phyloP scores from a whole-genome alignment of 2,888 invertebrate genomes.

The Zygothrica quintamaculata region DNA sequence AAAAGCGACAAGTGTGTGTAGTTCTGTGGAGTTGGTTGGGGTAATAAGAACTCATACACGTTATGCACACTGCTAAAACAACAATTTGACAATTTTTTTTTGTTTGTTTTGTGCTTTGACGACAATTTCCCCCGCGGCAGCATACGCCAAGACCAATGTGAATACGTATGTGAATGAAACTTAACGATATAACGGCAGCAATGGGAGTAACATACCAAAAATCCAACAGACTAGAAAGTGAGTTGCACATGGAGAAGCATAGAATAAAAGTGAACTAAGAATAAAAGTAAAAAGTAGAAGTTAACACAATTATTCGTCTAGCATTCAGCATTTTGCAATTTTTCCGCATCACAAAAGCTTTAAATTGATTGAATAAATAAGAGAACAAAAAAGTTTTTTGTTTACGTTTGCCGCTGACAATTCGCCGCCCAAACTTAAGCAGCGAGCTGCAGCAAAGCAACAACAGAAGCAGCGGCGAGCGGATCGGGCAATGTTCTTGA shows the following conservation, averaged over 20 bases:
- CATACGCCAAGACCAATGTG: constrained; percentile 60
- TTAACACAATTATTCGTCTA: constrained; percentile 19
- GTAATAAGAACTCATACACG: constrained; percentile 6
- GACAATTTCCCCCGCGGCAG: constrained; percentile 75
- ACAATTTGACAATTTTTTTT: constrained; percentile 71
- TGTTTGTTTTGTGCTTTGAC: constrained; percentile 74
- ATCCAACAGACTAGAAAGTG: constrained; percentile 20
- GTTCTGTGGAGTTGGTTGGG: constrained; percentile 1
- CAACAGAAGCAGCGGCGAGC: constrained; percentile 3
- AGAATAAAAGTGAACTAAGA: neutral
- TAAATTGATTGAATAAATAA: constrained; percentile 80
- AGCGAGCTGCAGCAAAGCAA: constrained; percentile 4
- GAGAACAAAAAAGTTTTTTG: constrained; percentile 79
- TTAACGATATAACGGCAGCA: constrained; percentile 60
- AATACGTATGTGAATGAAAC: constrained; percentile 49
- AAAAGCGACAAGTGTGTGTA: constrained; percentile 38
- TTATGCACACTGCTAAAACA: constrained; percentile 59
- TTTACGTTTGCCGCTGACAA: constrained; percentile 78
- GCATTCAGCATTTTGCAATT: constrained; percentile 54
- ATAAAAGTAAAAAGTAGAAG: neutral
- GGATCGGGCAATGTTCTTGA: constrained; percentile 22
- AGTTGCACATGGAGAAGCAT: neutral
- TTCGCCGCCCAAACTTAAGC: constrained; percentile 39
- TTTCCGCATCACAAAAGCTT: constrained; percentile 70
- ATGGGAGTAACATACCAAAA: constrained; percentile 23